Percentiles rank a stretch among this genome's conserved stretches.
These are phyloP conservation scores for Bufotes viridis DNA, from an alignment of 2,797 vertebrate genomes.

Conservation along the genomic window DNA sequence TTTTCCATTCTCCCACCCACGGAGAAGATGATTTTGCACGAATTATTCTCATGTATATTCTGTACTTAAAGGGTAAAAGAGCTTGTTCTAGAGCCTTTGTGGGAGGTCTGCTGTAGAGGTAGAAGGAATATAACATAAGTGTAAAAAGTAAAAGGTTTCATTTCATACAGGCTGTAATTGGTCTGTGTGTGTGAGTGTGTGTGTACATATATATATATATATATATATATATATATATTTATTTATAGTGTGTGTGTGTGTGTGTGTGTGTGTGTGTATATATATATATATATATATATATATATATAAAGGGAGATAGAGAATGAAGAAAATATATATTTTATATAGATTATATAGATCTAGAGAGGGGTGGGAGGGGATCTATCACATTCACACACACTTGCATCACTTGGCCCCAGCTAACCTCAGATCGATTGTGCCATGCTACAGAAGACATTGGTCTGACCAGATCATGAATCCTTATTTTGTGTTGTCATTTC, in stretches of 20 bases:
- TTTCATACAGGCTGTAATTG: neutral
- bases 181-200: no score
- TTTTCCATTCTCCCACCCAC: slow-evolving; percentile 53
- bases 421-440: no score
- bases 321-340: neutral
- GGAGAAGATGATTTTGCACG: slow-evolving; percentile 49
- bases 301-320: no score
- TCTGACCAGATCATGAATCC: neutral
- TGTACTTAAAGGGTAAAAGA: neutral
- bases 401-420: no score
- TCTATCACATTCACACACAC: neutral
- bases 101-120: slow-evolving; percentile 47
- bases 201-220: slow-evolving; percentile 7
- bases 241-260: no score
- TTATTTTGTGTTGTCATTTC: neutral
- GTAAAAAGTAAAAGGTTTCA: neutral
- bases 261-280: no score
- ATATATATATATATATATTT: neutral
- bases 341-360: neutral
- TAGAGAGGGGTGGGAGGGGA: neutral
- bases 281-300: no score
- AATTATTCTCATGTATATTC: slow-evolving; percentile 44
- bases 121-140: slow-evolving; percentile 27
- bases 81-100: slow-evolving; percentile 34
- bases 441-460: no score